Evolutionary conservation across 2,797 vertebrate species (phyloP).

Genomic region (Protonibea diacanthus): DNA sequence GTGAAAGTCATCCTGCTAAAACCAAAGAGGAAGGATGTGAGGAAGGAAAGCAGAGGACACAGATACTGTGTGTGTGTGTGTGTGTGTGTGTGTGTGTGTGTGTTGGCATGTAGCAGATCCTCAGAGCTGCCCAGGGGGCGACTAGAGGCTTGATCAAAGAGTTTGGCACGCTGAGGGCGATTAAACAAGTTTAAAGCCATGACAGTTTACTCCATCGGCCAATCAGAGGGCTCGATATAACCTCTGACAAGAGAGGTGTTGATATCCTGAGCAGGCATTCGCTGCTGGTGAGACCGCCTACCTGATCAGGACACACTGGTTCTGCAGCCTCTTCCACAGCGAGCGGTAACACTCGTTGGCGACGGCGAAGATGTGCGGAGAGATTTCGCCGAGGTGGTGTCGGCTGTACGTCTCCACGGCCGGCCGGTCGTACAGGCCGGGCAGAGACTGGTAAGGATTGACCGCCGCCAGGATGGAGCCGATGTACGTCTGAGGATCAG

Average conservation of each 20-base stretch:
- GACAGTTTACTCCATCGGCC: constrained; percentile 14
- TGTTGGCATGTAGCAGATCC: constrained; percentile 9
- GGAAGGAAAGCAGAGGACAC: constrained; percentile 47
- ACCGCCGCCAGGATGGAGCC: constrained; percentile 96
- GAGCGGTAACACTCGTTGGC: constrained; percentile 98
- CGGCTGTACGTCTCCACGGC: constrained; percentile 90
- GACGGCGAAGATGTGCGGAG: constrained; percentile 95
- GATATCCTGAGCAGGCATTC: background rate
- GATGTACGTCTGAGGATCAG: constrained; percentile 91
- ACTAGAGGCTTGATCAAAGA: constrained; percentile 55
- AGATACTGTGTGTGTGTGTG: constrained; percentile 30
- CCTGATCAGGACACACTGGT: constrained; percentile 98
- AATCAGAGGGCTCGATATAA: constrained; percentile 4
- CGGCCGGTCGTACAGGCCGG: constrained; percentile 87
- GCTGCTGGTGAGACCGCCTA: constrained; percentile 44
- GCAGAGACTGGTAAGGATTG: constrained; percentile 94
- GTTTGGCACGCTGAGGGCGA: background rate
- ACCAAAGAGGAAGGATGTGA: constrained; percentile 59
- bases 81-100: constrained; percentile 24
- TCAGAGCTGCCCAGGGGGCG: constrained; percentile 40
- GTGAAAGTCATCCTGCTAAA: too few species aligned
- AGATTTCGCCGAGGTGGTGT: constrained; percentile 91
- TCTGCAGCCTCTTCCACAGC: constrained; percentile 93
- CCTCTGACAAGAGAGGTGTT: background rate
- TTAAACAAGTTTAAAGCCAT: constrained; percentile 4